These are phyloP conservation scores for Sitta europaea DNA, from an alignment of 2,113 vertebrate species.

Conservation along the genomic window DNA sequence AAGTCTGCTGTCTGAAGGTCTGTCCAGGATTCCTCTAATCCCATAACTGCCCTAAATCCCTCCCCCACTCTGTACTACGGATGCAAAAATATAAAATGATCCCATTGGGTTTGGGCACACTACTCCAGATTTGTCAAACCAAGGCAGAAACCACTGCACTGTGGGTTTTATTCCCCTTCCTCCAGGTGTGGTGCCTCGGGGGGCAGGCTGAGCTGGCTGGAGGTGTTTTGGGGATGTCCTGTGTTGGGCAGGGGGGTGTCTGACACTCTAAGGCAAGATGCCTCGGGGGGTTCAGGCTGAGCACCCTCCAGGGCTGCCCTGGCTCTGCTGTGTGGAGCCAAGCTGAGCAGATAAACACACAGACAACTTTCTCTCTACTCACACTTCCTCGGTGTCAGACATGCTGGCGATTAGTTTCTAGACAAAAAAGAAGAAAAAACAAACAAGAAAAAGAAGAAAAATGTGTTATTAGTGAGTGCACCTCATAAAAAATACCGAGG, in stretches of 20 bases:
- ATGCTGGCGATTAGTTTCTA: constrained; percentile 79
- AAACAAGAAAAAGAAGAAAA: background rate
- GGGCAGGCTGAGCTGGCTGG: background rate
- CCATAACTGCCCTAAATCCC: background rate
- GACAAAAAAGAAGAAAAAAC: background rate
- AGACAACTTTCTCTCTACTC: constrained; percentile 64
- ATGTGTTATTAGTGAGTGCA: background rate
- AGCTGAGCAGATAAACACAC: background rate
- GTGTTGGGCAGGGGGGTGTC: background rate
- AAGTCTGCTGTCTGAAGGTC: background rate
- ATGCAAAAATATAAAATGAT: background rate
- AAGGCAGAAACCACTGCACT: background rate
- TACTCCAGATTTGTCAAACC: background rate
- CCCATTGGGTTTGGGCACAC: background rate
- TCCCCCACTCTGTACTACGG: background rate
- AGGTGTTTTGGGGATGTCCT: background rate
- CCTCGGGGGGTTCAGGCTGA: background rate
- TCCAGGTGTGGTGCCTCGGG: fast-evolving
- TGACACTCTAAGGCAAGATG: background rate
- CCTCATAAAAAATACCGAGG: background rate
- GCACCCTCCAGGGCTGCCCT: background rate
- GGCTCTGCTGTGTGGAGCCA: fast-evolving
- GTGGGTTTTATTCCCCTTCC: background rate
- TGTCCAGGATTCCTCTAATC: background rate
- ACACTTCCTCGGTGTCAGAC: constrained; percentile 93